A percentile compares a stretch with the other conserved stretches of the same genome.
Evolutionary conservation across 1,140 invertebrate genomes (phyloP).

Genomic region (Penaeus indicus): DNA sequence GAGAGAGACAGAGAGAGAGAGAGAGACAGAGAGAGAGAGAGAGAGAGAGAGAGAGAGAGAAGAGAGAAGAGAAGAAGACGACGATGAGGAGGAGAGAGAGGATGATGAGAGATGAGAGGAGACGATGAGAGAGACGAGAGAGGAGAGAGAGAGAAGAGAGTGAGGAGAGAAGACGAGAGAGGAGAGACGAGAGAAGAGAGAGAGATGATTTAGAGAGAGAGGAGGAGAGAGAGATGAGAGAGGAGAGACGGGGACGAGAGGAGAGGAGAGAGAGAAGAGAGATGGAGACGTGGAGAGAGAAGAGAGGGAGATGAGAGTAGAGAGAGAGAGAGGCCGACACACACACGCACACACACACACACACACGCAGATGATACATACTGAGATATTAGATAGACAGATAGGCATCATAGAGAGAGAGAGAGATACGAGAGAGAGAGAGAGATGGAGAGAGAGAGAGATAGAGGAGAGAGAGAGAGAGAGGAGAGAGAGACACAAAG

Average conservation of each 20-base stretch:
- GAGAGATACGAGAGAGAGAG: neutral
- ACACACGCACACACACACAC: no score
- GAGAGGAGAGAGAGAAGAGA: no score
- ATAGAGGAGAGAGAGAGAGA: neutral
- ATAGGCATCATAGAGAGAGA: neutral
- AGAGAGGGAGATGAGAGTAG: neutral
- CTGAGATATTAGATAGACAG: no score
- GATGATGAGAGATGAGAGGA: neutral
- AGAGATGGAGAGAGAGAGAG: constrained; percentile 19
- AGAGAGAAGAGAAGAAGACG: neutral
- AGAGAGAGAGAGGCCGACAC: neutral
- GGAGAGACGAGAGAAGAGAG: neutral
- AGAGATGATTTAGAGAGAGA: neutral
- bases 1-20: neutral
- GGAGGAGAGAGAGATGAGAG: neutral
- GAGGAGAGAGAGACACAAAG: neutral
- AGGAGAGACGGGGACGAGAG: neutral
- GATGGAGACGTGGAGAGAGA: neutral
- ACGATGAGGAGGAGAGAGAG: no score
- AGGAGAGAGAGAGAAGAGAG: neutral
- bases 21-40: neutral
- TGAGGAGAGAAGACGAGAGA: neutral
- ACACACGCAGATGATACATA: no score
- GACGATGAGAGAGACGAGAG: no score
- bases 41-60: neutral